Evolutionary conservation across 2,888 invertebrate species (phyloP).

Genomic region (Dasysyrphus tricinctus): DNA sequence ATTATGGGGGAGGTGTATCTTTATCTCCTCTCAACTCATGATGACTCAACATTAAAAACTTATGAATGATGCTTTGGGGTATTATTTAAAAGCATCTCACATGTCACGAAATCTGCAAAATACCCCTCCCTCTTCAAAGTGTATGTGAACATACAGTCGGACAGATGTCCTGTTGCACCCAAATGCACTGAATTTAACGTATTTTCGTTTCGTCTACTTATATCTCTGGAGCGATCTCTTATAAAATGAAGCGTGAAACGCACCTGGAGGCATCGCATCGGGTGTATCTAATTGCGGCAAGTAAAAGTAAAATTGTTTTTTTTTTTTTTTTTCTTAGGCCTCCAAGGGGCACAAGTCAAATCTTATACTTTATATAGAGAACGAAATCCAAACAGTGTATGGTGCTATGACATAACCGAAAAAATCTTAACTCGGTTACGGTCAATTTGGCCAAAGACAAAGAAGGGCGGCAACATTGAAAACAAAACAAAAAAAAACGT

Average conservation of each 20-base stretch:
- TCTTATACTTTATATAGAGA: not conserved
- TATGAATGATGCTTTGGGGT: constrained; percentile 14
- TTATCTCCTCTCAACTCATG: constrained; percentile 4
- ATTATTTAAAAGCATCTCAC: not conserved
- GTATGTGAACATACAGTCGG: not conserved
- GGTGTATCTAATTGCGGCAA: constrained; percentile 82
- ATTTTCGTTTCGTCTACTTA: constrained; percentile 55
- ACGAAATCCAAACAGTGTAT: constrained; percentile 18
- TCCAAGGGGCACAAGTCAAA: constrained; percentile 58
- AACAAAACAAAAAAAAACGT: constrained; percentile 24
- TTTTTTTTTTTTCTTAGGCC: not conserved
- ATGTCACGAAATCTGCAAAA: constrained; percentile 19
- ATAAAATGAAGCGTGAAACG: constrained; percentile 82
- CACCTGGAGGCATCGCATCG: constrained; percentile 81
- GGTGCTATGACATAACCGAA: constrained; percentile 64
- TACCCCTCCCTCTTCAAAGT: not conserved
- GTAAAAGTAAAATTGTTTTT: constrained; percentile 76
- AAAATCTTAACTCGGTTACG: constrained; percentile 61
- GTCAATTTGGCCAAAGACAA: constrained; percentile 55
- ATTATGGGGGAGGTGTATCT: constrained; percentile 10
- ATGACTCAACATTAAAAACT: not conserved
- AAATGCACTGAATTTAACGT: constrained; percentile 1
- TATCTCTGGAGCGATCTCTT: constrained; percentile 59
- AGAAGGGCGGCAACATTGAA: constrained; percentile 55
- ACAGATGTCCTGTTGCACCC: constrained; percentile 53